phyloP scores from a whole-genome alignment of 2,113 vertebrate genomes.

The Burhinus oedicnemus region DNA sequence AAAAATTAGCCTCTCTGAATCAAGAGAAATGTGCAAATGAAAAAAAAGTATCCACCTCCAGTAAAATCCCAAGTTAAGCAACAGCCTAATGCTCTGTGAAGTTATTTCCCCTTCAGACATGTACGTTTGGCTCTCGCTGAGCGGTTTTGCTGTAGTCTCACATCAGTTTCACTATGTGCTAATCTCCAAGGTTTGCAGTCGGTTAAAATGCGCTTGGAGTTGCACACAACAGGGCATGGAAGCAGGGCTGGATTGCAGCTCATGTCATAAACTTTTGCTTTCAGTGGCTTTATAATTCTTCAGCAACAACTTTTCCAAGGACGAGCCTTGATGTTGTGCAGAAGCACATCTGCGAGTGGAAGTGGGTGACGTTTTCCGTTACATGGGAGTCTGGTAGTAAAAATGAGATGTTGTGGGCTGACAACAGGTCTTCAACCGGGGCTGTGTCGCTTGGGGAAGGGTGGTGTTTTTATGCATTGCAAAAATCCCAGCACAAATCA shows the following conservation, averaged over 20 bases:
- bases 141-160: neutral
- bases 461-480: neutral
- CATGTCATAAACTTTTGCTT: neutral
- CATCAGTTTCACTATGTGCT: neutral
- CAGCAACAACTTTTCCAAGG: neutral
- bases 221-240: neutral
- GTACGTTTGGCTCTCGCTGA: neutral
- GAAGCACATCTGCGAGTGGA: neutral
- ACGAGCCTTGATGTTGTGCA: neutral
- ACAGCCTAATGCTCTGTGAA: neutral
- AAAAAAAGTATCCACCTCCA: neutral
- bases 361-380: neutral
- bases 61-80: constrained; percentile 38
- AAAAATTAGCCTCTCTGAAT: neutral
- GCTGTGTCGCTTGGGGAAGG: neutral
- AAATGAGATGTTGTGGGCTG: neutral
- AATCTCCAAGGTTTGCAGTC: neutral
- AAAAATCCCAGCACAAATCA: neutral
- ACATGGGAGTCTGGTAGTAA: neutral
- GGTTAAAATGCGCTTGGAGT: neutral
- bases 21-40: neutral
- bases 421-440: neutral
- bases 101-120: neutral
- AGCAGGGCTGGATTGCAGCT: neutral
- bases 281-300: neutral